A percentile compares a stretch with the other conserved stretches of the same genome.
phyloP scores from a whole-genome alignment of 2,113 vertebrate species.

The Conger conger region DNA sequence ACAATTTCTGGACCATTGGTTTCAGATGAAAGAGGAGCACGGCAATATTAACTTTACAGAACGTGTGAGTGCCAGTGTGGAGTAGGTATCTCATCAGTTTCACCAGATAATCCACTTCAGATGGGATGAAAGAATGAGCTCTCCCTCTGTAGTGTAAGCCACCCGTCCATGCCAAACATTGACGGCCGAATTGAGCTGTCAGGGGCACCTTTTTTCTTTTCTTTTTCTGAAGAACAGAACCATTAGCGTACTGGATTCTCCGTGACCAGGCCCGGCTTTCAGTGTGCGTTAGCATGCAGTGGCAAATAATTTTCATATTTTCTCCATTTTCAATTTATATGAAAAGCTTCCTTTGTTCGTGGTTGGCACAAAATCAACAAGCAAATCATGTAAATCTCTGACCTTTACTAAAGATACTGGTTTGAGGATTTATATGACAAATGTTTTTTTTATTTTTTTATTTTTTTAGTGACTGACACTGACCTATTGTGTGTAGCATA shows the following conservation, averaged over 20 bases:
- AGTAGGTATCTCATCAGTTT: neutral
- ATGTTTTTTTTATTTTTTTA: neutral
- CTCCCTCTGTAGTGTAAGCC: neutral
- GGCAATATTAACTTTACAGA: neutral
- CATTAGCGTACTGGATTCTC: neutral
- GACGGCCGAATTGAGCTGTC: neutral
- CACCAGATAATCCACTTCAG: neutral
- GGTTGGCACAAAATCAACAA: neutral
- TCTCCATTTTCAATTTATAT: neutral
- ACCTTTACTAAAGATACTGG: neutral
- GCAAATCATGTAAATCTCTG: neutral
- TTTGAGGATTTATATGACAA: neutral
- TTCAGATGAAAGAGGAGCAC: constrained; percentile 3
- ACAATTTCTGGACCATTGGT: neutral
- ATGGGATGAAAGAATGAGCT: neutral
- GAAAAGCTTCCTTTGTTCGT: neutral
- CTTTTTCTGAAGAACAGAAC: neutral
- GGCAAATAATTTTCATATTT: neutral
- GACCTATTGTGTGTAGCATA: neutral
- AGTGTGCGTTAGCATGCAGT: neutral
- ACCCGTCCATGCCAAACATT: neutral
- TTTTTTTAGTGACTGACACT: neutral
- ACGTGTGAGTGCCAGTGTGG: neutral
- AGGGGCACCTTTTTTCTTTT: neutral
- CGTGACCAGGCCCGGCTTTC: neutral